phyloP scores from a whole-genome alignment of 2,797 vertebrate species.

The Cossypha heuglini region DNA sequence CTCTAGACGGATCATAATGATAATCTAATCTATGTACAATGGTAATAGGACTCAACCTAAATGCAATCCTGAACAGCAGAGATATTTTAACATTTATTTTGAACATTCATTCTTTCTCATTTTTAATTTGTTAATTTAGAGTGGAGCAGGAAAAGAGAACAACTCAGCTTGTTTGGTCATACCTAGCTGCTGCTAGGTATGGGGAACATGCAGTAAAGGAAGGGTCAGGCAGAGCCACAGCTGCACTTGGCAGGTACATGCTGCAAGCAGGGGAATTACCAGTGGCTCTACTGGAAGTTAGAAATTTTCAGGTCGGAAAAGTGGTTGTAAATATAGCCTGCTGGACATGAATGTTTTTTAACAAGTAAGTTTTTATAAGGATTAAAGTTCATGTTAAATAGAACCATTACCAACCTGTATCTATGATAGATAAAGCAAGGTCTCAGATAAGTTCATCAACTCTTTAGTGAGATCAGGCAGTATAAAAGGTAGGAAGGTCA shows the following conservation, averaged over 20 bases:
- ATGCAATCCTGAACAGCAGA: neutral
- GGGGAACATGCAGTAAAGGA: fast-evolving
- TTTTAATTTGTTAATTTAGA: neutral
- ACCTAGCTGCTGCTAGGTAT: neutral
- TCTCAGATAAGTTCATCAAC: neutral
- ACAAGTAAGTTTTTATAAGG: neutral
- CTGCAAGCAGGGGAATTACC: neutral
- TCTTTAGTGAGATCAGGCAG: neutral
- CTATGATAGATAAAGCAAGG: neutral
- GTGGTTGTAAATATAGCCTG: neutral
- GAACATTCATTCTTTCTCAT: neutral
- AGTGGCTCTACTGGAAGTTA: neutral
- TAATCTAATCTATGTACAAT: neutral
- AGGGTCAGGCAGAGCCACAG: neutral
- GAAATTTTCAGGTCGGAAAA: neutral
- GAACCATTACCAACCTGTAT: neutral
- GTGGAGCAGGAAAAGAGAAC: neutral
- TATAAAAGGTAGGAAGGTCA: neutral
- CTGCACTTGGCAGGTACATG: neutral
- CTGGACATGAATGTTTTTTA: neutral
- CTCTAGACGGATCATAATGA: neutral
- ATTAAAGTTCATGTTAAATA: neutral
- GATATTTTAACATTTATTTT: neutral
- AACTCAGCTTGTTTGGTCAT: neutral
- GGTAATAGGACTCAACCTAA: neutral